Percentiles rank a stretch among this genome's conserved stretches.
These are phyloP conservation scores for Drosophila bocki DNA, from an alignment of 1,140 invertebrate species.

Conservation along the genomic window DNA sequence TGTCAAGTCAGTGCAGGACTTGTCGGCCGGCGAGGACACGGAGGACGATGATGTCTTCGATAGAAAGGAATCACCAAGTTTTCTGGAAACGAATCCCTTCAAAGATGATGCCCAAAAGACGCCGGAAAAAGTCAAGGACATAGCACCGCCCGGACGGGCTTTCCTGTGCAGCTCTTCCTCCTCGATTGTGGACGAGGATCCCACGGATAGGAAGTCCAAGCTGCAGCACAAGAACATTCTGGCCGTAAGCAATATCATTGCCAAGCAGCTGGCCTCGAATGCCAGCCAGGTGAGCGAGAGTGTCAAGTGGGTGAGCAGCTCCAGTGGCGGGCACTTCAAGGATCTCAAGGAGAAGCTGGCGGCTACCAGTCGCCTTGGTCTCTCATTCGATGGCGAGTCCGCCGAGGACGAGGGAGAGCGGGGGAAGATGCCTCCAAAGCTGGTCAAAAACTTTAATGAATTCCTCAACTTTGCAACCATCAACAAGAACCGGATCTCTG, in stretches of 20 bases:
- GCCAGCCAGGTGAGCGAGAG: conserved; percentile 73
- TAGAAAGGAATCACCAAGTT: conserved; percentile 59
- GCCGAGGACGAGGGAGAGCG: conserved; percentile 19
- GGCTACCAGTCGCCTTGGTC: conserved; percentile 79
- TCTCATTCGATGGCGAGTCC: conserved; percentile 34
- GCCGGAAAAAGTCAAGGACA: conserved; percentile 13
- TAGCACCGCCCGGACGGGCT: conserved; percentile 29
- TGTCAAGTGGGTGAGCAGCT: conserved; percentile 73
- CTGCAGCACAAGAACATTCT: conserved; percentile 74
- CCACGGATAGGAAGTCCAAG: conserved; percentile 22
- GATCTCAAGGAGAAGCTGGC: conserved; percentile 86
- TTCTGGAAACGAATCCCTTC: conserved; percentile 81
- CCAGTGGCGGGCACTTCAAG: conserved; percentile 86
- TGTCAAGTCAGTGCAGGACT: conserved; percentile 39
- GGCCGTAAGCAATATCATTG: conserved; percentile 81
- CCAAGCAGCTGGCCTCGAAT: conserved; percentile 74
- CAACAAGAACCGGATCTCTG: conserved; percentile 86
- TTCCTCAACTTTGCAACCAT: conserved; percentile 91
- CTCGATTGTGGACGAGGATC: conserved; percentile 48
- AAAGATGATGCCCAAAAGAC: conserved; percentile 67
- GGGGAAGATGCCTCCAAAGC: conserved; percentile 86
- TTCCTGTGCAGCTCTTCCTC: conserved; percentile 63
- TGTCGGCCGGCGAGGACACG: conserved; percentile 54
- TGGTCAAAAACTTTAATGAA: conserved; percentile 94
- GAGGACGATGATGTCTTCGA: conserved; percentile 78